Base-by-base conservation (phyloP, 2,113 vertebrate genomes). In the Carlito syrichta region DNA sequence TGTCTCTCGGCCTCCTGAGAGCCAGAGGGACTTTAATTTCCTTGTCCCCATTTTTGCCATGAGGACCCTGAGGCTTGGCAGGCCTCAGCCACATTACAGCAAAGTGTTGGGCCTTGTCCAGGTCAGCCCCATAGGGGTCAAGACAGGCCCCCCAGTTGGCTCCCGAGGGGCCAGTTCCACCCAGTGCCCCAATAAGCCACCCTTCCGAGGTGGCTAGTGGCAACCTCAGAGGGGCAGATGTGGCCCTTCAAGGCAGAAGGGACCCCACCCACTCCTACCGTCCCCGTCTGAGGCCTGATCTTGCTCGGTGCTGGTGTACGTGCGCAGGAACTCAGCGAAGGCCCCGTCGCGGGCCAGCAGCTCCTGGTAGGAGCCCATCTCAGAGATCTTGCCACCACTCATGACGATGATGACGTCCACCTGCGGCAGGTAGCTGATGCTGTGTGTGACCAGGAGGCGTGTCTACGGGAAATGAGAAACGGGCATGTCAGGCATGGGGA, bases 311-410 rank as follows among this genome's bases (percentile, higher is more conserved):
- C 98, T 98, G 40, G 99, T 98, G 5, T 99, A 99, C 0, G 99
- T 99, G 43, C 98, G 99, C 94, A 99, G 98, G 94, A 99, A 99
- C 96, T 99, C 99, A 0, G 99, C 99, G 38, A 99, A 99, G 89
- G 99, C 99, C 11, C 99, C 99, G 0, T 99, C 99, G 13, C 98
- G 99, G 96, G 97, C 97, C 97, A 99, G 98, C 93, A 99, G 98
- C 95, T 99, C 99, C 92, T 99, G 98, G 97, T 99, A 99, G 32
- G 99, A 99, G 23, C 99, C 99, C 97, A 99, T 98, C 98, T 99
- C 99, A 0, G 99, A 99, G 92, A 99, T 99, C 97, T 99, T 98
- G 25, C 99, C 99, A 0, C 99, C 98, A n/a, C 98, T 98, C 99
- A 99, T 99, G 20, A 99, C 99, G 58, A 99, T 95, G 96, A 99